A percentile compares a stretch with the other conserved stretches of the same genome.
phyloP scores from a whole-genome alignment of 2,113 vertebrate species.

The Leucosticte australis region DNA sequence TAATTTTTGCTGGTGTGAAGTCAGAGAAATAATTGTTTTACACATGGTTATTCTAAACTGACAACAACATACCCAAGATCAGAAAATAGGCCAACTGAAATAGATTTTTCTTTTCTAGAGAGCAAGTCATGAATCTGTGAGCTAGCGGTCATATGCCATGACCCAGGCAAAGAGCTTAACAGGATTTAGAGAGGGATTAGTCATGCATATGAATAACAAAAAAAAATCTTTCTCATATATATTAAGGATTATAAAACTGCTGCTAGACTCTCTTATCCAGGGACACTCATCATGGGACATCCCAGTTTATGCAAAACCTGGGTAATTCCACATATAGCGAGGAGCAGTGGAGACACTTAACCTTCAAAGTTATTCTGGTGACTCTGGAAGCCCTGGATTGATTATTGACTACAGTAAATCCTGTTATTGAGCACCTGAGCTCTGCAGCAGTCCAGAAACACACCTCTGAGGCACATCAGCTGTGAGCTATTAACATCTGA shows the following conservation, averaged over 20 bases:
- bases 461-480: rapidly evolving
- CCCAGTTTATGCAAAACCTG: background rate
- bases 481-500: background rate
- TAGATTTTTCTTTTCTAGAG: background rate
- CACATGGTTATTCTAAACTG: background rate
- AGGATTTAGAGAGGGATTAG: conserved; percentile 40
- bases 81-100: background rate
- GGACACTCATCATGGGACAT: rapidly evolving
- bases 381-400: background rate
- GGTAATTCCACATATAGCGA: background rate
- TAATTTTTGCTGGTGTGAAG: background rate
- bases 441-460: background rate
- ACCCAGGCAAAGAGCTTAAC: conserved; percentile 34
- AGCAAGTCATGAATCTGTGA: background rate
- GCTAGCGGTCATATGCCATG: background rate
- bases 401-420: background rate
- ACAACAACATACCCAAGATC: background rate
- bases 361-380: background rate
- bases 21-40: background rate
- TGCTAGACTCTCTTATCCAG: background rate
- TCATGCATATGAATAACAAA: conserved; percentile 7
- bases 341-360: background rate
- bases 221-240: background rate
- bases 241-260: background rate
- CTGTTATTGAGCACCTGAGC: background rate